Evolutionary conservation across 2,113 vertebrate genomes (phyloP).

Genomic region (Cairina moschata): DNA sequence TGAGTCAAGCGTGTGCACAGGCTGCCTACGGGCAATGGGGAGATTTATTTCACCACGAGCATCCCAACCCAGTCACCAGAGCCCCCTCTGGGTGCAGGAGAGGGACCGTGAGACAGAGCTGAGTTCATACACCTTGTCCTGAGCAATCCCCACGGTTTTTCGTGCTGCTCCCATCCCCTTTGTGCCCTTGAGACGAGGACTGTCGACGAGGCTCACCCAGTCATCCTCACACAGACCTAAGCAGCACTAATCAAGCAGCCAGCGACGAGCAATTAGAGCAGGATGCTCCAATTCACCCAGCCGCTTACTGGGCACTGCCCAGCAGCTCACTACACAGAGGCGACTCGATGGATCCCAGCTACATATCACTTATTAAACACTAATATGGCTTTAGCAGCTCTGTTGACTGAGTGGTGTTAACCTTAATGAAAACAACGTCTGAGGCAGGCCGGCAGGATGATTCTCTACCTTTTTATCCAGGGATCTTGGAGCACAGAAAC

Average conservation of each 20-base stretch:
- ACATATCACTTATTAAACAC: constrained; percentile 66
- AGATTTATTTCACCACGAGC: neutral
- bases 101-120: neutral
- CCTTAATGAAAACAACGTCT: constrained; percentile 64
- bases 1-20: fast-evolving
- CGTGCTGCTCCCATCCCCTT: neutral
- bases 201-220: neutral
- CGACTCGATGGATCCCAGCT: constrained; percentile 39
- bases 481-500: neutral
- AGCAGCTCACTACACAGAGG: neutral
- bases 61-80: neutral
- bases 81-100: fast-evolving
- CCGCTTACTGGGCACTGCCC: neutral
- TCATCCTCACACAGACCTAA: neutral
- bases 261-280: constrained; percentile 55
- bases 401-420: constrained; percentile 64
- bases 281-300: neutral
- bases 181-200: neutral
- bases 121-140: neutral
- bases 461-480: constrained; percentile 48
- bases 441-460: constrained; percentile 46
- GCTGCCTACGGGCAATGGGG: neutral
- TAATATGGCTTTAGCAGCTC: constrained; percentile 37
- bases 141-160: neutral
- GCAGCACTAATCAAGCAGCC: neutral